A percentile compares a stretch with the other conserved stretches of the same genome.
These are phyloP conservation scores for Magallana gigas DNA, from an alignment of 1,140 invertebrate species.

Conservation along the genomic window DNA sequence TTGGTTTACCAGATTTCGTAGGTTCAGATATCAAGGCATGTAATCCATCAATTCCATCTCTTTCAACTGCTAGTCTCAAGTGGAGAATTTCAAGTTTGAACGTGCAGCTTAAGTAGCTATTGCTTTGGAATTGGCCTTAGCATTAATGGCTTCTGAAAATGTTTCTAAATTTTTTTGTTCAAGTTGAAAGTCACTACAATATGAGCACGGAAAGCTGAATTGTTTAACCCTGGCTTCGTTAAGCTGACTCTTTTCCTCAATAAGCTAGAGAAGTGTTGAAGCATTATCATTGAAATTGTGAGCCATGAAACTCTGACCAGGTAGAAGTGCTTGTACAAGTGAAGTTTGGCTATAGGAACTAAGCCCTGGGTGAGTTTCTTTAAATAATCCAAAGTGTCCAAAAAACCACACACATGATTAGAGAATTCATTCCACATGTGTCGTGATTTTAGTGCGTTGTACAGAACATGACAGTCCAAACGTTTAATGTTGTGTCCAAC, in stretches of 20 bases:
- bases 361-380: not conserved
- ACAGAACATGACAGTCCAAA: constrained; percentile 32
- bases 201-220: not conserved
- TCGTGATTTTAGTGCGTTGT: not conserved
- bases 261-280: not conserved
- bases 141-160: not conserved
- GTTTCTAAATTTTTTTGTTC: not conserved
- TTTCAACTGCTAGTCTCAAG: not conserved
- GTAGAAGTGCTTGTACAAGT: not conserved
- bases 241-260: not conserved
- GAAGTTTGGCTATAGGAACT: not conserved
- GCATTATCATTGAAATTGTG: not conserved
- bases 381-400: not conserved
- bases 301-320: not conserved
- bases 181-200: not conserved
- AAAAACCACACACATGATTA: not conserved
- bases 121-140: constrained; percentile 10
- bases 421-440: constrained; percentile 18
- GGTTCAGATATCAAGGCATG: not conserved
- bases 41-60: constrained; percentile 14
- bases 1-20: not conserved
- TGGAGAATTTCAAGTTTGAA: not conserved
- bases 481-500: constrained; percentile 32
- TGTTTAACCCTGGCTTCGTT: not conserved
- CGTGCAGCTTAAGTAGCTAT: not conserved